Percentiles rank a stretch among this genome's conserved stretches.
These are phyloP conservation scores for Accipiter cooperii DNA, from an alignment of 2,113 vertebrate genomes.

Conservation along the genomic window DNA sequence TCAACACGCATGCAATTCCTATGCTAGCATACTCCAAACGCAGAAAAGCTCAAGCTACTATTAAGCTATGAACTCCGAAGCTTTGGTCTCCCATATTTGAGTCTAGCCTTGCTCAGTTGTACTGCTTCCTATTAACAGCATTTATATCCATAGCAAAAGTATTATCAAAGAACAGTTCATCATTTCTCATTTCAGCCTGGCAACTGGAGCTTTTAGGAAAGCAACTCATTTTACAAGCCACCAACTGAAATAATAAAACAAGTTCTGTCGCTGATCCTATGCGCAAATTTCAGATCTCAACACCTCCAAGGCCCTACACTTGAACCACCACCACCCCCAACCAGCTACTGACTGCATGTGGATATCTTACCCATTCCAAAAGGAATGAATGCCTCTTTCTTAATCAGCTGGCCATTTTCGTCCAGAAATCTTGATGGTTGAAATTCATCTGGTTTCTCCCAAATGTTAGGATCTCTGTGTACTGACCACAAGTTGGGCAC, in stretches of 20 bases:
- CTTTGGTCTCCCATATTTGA: background rate
- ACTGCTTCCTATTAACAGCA: background rate
- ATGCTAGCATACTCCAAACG: background rate
- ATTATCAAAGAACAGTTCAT: background rate
- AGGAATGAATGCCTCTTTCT: constrained; percentile 89
- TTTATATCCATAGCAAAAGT: background rate
- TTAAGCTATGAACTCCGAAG: background rate
- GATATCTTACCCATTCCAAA: constrained; percentile 89
- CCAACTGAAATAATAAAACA: background rate
- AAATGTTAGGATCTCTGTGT: constrained; percentile 87
- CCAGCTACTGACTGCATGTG: background rate
- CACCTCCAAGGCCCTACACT: fast-evolving
- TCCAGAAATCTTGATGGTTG: constrained; percentile 86
- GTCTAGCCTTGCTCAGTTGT: background rate
- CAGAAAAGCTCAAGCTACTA: background rate
- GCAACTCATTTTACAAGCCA: background rate
- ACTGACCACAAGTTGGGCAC: constrained; percentile 90
- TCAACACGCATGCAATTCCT: background rate
- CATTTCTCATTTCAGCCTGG: background rate
- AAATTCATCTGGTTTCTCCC: constrained; percentile 89
- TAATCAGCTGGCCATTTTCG: constrained; percentile 80
- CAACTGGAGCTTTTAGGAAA: background rate
- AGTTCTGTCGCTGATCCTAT: background rate
- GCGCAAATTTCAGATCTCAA: background rate
- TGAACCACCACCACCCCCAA: background rate